These are phyloP conservation scores for Creontiades dilutus DNA, from an alignment of 2,888 invertebrate species.

Conservation along the genomic window DNA sequence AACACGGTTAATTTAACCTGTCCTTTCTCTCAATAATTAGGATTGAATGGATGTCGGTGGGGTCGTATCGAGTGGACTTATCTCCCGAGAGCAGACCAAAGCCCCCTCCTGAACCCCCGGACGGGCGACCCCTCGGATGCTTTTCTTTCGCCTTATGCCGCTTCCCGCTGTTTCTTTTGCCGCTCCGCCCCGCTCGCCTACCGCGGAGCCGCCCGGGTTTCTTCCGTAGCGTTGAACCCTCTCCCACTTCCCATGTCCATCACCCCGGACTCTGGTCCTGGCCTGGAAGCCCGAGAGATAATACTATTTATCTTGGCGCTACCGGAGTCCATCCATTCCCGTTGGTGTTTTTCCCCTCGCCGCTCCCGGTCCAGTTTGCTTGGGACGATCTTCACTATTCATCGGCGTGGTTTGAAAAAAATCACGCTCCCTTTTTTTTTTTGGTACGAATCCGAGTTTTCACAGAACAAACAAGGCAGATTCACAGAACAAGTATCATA, in stretches of 20 bases:
- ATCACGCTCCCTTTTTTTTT: not conserved
- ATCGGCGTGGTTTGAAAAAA: not conserved
- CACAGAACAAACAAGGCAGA: too few relatives aligned
- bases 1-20: constrained; percentile 69
- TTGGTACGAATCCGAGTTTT: too few relatives aligned
- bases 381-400: constrained; percentile 2
- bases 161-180: constrained; percentile 42
- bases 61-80: constrained; percentile 61
- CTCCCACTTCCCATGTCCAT: not conserved
- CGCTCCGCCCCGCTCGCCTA: not conserved
- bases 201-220: not conserved
- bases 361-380: constrained; percentile 7
- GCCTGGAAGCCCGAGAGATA: constrained; percentile 60
- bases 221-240: constrained; percentile 4
- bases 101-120: not conserved
- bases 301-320: constrained; percentile 67
- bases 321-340: constrained; percentile 47
- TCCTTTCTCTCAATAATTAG: constrained; percentile 65
- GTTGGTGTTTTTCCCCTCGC: constrained; percentile 38
- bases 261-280: constrained; percentile 24
- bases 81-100: constrained; percentile 55
- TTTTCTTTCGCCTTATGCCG: constrained; percentile 41
- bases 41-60: constrained; percentile 62
- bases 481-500: too few relatives aligned
- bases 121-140: not conserved